Base-by-base conservation (phyloP, 2,888 invertebrate genomes). In the Tenthredo livida region DNA sequence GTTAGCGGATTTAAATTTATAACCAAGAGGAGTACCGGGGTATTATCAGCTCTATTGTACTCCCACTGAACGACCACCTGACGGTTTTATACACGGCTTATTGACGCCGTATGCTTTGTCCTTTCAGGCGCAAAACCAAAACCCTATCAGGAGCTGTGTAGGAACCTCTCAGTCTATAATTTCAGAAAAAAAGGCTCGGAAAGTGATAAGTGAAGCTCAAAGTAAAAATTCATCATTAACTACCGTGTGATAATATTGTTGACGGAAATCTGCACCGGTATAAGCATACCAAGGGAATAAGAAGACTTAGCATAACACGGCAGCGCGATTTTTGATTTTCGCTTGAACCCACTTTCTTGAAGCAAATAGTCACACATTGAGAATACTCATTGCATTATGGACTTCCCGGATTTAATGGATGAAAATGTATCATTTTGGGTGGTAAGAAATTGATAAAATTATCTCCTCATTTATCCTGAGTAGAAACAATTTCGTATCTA, bases 1-100 rank as follows among this genome's bases (percentile, higher is more conserved):
- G 89, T 87, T 88, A 88, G 78, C 88, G 90, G 91, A 91, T 92
- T 92, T 92, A 40, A 61, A 80, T 80, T 80, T 61, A 80, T 37
- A 80, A 80, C 61, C 50, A 37, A 37, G 37, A 80, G 25, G 47
- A 47, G 47, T 47, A 47, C 47, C 17, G 33, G 77, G 80, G 61
- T 80, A 61, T 25, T 37, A 80, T 80, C 80, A 50, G 37, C 6
- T 15, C 77, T n/a, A 61, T 80, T 80, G 80, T 80, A 37, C 58
- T 80, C 40, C 58, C 21, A 40, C 58, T 58, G 80, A 80, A 80
- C 61, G 61, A 80, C 61, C 80, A 80, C 80, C 80, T 61, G 80
- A 80, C 80, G 80, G 80, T 80, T 80, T 80, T 80, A 80, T 80
- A 40, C 40, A 37, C 80, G 25, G 80, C 80, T 80, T 80, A 80